Evolutionary conservation across 2,888 invertebrate genomes (phyloP).

Genomic region (Agrochola macilenta): DNA sequence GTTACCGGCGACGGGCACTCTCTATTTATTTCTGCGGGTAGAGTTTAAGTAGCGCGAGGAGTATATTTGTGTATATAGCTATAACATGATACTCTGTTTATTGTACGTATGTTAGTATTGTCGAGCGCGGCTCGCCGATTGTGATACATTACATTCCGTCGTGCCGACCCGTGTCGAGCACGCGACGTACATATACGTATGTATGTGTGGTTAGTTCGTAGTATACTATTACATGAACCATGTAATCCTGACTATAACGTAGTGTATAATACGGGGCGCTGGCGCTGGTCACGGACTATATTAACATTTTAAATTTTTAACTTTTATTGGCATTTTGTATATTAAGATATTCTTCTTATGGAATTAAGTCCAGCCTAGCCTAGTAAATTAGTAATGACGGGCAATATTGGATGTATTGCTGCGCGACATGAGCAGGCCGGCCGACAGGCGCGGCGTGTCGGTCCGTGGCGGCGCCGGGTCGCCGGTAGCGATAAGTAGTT

Average conservation of each 20-base stretch:
- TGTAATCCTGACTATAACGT: conserved; percentile 56
- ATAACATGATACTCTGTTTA: conserved; percentile 66
- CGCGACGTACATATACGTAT: conserved; percentile 50
- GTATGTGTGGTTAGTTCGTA: conserved; percentile 55
- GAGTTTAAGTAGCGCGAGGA: conserved; percentile 56
- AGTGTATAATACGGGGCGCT: conserved; percentile 52
- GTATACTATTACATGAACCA: conserved; percentile 54
- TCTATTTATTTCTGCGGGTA: conserved; percentile 59
- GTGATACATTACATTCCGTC: conserved; percentile 76
- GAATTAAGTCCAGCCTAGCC: neutral
- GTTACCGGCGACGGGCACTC: conserved; percentile 36
- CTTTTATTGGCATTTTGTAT: conserved; percentile 44
- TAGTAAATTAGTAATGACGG: conserved; percentile 14
- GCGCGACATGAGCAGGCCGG: neutral
- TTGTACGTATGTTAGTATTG: conserved; percentile 60
- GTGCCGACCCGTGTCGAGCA: conserved; percentile 41
- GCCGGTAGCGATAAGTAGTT: conserved; percentile 71
- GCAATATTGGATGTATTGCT: conserved; percentile 23
- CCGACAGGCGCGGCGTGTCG: too few species aligned
- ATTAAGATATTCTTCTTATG: conserved; percentile 33
- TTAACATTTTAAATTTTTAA: neutral
- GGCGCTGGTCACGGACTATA: conserved; percentile 58
- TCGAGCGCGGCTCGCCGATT: conserved; percentile 70
- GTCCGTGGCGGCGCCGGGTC: conserved; percentile 25
- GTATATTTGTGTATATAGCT: conserved; percentile 59